Conservation (phyloP, 2,113 vertebrate genomes). For the Uria aalge region DNA sequence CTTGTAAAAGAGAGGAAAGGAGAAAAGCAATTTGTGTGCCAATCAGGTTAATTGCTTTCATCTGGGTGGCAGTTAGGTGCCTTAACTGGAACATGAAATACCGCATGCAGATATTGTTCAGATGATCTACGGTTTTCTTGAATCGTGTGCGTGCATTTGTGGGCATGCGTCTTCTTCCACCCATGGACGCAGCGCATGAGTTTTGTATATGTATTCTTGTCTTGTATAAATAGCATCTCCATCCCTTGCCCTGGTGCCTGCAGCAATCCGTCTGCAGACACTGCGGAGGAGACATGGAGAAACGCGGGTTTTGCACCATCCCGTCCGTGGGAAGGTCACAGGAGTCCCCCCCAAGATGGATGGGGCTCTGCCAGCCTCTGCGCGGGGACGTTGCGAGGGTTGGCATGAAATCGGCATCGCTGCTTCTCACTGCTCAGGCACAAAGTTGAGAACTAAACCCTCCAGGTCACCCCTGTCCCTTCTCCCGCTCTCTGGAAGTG, state of each 20-base stretch:
- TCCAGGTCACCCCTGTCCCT: accelerated
- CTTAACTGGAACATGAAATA: not conserved
- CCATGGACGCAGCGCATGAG: accelerated
- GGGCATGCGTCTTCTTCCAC: not conserved
- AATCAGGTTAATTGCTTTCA: not conserved
- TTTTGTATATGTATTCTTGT: not conserved
- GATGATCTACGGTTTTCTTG: not conserved
- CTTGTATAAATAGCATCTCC: not conserved
- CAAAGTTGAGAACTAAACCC: not conserved
- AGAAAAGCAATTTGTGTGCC: not conserved
- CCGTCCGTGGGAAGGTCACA: accelerated
- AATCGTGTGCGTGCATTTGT: accelerated
- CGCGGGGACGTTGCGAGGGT: accelerated
- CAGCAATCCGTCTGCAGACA: not conserved
- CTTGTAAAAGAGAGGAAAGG: not conserved
- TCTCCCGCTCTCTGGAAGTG: not conserved
- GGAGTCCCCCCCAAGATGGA: accelerated
- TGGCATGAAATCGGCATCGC: accelerated
- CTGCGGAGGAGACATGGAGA: not conserved
- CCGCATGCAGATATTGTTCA: accelerated
- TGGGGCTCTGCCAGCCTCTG: not conserved
- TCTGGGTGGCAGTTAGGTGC: not conserved
- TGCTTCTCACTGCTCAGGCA: not conserved
- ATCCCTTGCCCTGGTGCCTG: not conserved
- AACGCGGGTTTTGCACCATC: accelerated